Percentiles rank a stretch among this genome's conserved stretches.
Evolutionary conservation across 2,888 invertebrate genomes (phyloP).

Genomic region (Phortica okadai): DNA sequence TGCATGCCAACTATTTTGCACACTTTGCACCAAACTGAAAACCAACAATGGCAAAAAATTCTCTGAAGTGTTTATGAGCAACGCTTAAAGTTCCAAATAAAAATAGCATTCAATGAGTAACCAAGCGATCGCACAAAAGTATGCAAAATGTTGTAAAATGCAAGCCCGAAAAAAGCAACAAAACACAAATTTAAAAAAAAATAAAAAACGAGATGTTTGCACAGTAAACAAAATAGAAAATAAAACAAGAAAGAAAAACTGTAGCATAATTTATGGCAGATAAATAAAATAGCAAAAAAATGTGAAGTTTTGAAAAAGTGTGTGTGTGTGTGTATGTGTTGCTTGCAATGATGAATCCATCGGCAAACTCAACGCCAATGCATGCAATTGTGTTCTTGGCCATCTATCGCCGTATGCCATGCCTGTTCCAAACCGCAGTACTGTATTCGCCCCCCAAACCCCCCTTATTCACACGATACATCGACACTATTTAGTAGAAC

Average conservation of each 20-base stretch:
- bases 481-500: conserved; percentile 13
- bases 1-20: conserved; percentile 8
- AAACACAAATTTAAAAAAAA: background rate
- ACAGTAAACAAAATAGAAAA: no score
- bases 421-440: background rate
- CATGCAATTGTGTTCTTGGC: background rate
- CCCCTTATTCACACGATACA: background rate
- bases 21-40: conserved; percentile 4
- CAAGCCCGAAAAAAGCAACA: background rate
- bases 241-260: conserved; percentile 15
- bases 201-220: no score
- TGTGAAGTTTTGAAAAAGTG: conserved; percentile 50
- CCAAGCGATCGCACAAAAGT: conserved; percentile 15
- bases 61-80: background rate
- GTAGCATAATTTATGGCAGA: conserved; percentile 66
- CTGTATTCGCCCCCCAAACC: no score
- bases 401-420: background rate
- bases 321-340: conserved; percentile 49
- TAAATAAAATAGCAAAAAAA: background rate
- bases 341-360: background rate
- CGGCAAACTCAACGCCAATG: background rate
- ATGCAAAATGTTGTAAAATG: conserved; percentile 32
- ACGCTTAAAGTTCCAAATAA: conserved; percentile 9
- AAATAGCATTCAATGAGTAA: conserved; percentile 7
- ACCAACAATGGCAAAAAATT: background rate